Conservation (phyloP, 2,113 vertebrate species). For the Rissa tridactyla region DNA sequence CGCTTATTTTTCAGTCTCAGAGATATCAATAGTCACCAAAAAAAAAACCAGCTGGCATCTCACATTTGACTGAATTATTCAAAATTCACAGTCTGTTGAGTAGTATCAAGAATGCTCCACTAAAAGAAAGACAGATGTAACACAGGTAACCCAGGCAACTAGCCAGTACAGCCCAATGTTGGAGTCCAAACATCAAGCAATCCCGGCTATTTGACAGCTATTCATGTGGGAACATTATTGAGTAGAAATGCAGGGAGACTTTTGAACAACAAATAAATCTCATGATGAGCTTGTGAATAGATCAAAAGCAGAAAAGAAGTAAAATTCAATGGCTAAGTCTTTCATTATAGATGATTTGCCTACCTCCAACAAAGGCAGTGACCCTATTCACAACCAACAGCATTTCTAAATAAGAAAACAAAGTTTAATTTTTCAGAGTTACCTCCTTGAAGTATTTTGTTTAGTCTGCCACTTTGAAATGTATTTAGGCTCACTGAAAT, state of each 20-base stretch:
- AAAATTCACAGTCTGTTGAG: conserved; percentile 22
- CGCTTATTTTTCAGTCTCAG: conserved; percentile 21
- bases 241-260: conserved; percentile 1
- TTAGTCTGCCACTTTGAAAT: conserved; percentile 25
- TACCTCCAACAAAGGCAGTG: conserved; percentile 24
- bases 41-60: not conserved
- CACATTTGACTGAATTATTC: conserved; percentile 48
- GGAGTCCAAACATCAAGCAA: conserved; percentile 6
- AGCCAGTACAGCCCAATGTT: not conserved
- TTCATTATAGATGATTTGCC: conserved; percentile 4
- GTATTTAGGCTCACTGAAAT: not conserved
- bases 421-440: conserved; percentile 45
- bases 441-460: conserved; percentile 1
- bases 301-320: conserved; percentile 45
- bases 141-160: conserved; percentile 55
- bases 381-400: conserved; percentile 24
- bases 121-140: conserved; percentile 20
- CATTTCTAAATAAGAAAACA: conserved; percentile 30
- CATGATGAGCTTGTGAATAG: conserved; percentile 32
- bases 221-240: not conserved
- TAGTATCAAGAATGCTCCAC: not conserved
- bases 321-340: conserved; percentile 29
- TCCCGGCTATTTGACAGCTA: conserved; percentile 2
- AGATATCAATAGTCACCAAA: not conserved
- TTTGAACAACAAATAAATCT: conserved; percentile 60